phyloP scores from a whole-genome alignment of 2,797 vertebrate species.

The Glossophaga mutica region DNA sequence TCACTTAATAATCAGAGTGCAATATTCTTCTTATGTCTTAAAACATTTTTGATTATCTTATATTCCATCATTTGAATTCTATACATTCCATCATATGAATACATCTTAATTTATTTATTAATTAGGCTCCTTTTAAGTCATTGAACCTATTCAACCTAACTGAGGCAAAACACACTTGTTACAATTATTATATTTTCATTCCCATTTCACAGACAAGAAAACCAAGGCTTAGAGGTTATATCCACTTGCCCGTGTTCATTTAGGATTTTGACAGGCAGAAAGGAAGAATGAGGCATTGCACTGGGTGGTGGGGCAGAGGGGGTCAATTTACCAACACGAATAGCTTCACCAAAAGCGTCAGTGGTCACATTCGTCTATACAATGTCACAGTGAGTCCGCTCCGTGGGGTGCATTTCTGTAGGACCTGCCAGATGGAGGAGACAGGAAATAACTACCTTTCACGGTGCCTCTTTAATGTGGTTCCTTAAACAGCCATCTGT shows the following conservation, averaged over 20 bases:
- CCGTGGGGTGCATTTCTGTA: slow-evolving; percentile 48
- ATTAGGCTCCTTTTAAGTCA: background rate
- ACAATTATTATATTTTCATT: background rate
- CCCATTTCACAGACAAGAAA: slow-evolving; percentile 30
- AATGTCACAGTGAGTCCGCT: slow-evolving; percentile 4
- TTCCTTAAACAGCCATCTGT: slow-evolving; percentile 70
- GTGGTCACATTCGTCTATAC: background rate
- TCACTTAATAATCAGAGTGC: background rate
- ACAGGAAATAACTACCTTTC: slow-evolving; percentile 70
- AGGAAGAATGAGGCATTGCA: background rate
- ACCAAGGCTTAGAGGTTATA: background rate
- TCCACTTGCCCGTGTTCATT: rapidly evolving
- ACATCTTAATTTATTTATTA: background rate
- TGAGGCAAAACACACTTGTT: background rate
- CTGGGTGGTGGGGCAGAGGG: background rate
- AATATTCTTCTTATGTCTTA: background rate
- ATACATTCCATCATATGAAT: background rate
- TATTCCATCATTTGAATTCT: background rate
- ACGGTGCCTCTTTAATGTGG: slow-evolving; percentile 67
- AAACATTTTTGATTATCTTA: background rate
- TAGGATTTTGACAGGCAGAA: background rate
- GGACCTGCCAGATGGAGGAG: slow-evolving; percentile 61
- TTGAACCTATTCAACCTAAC: background rate
- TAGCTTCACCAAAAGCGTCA: background rate
- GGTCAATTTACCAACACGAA: background rate